phyloP scores from a whole-genome alignment of 2,888 invertebrate species.

The Allygus modestus region DNA sequence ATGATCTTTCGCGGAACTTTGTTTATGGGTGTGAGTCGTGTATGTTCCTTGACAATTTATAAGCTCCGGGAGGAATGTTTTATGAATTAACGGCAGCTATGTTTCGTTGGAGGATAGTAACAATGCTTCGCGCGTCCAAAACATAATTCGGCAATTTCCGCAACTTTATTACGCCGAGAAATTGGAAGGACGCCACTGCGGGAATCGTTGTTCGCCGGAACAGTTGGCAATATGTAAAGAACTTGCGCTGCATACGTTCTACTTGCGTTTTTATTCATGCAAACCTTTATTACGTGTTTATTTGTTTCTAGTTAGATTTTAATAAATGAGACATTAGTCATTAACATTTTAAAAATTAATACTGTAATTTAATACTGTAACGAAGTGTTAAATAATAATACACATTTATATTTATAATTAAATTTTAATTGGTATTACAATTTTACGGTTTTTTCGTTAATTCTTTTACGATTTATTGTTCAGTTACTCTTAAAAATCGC shows the following conservation, averaged over 20 bases:
- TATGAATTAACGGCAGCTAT: background rate
- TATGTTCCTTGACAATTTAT: background rate
- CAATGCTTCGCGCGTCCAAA: slow-evolving; percentile 11
- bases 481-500: too few species aligned
- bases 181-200: slow-evolving; percentile 4
- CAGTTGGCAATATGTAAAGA: background rate
- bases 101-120: background rate
- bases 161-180: background rate
- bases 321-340: too few species aligned
- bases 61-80: background rate
- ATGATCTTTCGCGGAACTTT: too few species aligned
- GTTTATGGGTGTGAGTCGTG: too few species aligned
- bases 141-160: slow-evolving; percentile 41
- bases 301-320: background rate
- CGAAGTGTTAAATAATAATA: too few species aligned
- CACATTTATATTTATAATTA: too few species aligned
- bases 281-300: background rate
- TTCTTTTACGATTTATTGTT: too few species aligned
- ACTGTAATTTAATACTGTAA: too few species aligned
- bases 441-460: too few species aligned
- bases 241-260: background rate
- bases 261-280: background rate
- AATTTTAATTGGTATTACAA: too few species aligned
- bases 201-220: background rate
- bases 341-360: too few species aligned